phyloP scores from a whole-genome alignment of 2,888 invertebrate species.

The Andrena hattorfiana region DNA sequence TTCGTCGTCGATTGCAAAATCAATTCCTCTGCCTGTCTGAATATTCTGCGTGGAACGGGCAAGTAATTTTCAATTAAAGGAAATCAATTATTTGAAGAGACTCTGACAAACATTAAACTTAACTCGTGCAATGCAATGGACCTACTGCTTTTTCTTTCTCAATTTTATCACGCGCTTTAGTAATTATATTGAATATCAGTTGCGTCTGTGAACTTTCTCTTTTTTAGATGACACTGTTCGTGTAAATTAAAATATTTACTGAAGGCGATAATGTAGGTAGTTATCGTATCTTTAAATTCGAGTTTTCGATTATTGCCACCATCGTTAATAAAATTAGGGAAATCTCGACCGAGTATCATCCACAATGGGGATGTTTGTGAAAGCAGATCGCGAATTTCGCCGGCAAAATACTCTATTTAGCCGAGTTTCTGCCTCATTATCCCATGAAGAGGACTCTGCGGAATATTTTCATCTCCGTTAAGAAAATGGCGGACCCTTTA shows the following conservation, averaged over 20 bases:
- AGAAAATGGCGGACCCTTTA: constrained; percentile 23
- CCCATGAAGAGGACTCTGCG: constrained; percentile 50
- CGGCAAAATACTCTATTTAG: constrained; percentile 52
- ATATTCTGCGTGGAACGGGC: background rate
- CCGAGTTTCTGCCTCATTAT: constrained; percentile 60
- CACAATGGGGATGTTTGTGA: constrained; percentile 26
- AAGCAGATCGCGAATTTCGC: constrained; percentile 34
- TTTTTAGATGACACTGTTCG: background rate
- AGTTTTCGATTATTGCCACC: background rate
- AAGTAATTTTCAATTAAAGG: background rate
- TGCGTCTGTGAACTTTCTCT: background rate
- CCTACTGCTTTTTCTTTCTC: too few relatives aligned
- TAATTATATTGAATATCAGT: too few relatives aligned
- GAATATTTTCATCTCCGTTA: constrained; percentile 50
- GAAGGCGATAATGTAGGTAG: background rate
- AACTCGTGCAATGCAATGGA: too few relatives aligned
- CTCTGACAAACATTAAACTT: background rate
- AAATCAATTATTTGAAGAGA: background rate
- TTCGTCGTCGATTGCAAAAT: constrained; percentile 2
- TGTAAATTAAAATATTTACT: background rate
- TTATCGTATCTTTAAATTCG: background rate
- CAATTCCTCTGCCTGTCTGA: background rate
- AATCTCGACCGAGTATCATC: constrained; percentile 17
- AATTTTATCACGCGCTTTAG: too few relatives aligned
- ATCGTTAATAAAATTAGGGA: constrained; percentile 20